Evolutionary conservation across 2,113 vertebrate genomes (phyloP), one percentile per base, ranked within the genome.

Genomic region (Serranochromis macrocephalus): DNA sequence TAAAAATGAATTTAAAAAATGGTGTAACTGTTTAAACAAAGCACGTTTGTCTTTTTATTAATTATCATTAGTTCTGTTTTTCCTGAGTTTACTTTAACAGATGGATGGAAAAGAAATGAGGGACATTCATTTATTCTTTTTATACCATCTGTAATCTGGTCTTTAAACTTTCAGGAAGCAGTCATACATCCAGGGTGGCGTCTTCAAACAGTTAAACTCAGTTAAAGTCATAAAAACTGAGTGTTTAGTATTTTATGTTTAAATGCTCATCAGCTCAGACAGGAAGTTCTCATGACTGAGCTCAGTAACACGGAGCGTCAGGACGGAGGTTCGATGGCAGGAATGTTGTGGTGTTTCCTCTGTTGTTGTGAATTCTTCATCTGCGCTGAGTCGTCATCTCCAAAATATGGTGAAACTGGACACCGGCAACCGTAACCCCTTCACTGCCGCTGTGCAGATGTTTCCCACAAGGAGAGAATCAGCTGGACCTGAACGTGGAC

Each of bases 381-480:
- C 95, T 95, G 95, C 82, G 91, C 85, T 24, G 8, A 91, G 91
- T 91, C 92, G 92, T 95, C 94, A 94, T 94, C 92, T 84, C 82
- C 81, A 61, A 92, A 94, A 92, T 73, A 94, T 94, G 92, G 90
- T 94, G 95, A 94, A 96, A 96, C 71, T 10, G 86, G 95, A 96
- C 92, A 95, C 95, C 93, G 3, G 73, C 87, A 82, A 54, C 54
- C 40, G n/a, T 95, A 93, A 94, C 94, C 88, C 93, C 90, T 95
- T 85, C 88, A 80, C 3, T 24, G 84, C 88, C 83, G 11, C 21
- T 2, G 24, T 8, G 16, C 61, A 17, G 33, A 54, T 13, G 26
- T 78, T 49, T 78, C 26, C 45, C 71, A 26, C 6, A 2, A 75
- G 71, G 9, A 75, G 1, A 5, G 13, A 45, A 26, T 17, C 13